phyloP scores from a whole-genome alignment of 2,113 vertebrate genomes.

The Arothron firmamentum region DNA sequence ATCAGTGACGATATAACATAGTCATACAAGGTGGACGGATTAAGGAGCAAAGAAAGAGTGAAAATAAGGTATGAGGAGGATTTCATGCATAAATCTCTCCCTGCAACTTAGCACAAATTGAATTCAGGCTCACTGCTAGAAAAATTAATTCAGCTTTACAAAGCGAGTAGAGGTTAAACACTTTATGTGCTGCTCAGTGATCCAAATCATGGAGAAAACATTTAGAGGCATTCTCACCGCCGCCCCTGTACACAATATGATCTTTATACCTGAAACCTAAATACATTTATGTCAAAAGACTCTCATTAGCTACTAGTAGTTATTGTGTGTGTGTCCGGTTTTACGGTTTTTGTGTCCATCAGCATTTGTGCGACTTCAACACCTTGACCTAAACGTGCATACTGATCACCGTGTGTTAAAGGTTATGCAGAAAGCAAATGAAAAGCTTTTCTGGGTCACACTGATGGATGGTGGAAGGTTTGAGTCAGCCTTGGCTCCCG shows the following conservation, averaged over 20 bases:
- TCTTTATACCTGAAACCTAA: conserved; percentile 55
- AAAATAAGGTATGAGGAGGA: conserved; percentile 70
- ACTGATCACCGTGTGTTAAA: background rate
- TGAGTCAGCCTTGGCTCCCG: background rate
- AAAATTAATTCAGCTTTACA: conserved; percentile 79
- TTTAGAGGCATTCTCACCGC: conserved; percentile 68
- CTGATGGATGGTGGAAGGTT: background rate
- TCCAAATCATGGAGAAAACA: conserved; percentile 77
- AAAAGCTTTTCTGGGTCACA: background rate
- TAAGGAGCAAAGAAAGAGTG: conserved; percentile 57
- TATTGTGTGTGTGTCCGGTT: conserved; percentile 1
- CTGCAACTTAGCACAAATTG: conserved; percentile 74
- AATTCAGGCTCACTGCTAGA: conserved; percentile 68
- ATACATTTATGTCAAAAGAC: conserved; percentile 57
- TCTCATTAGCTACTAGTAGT: conserved; percentile 50
- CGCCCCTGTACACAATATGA: conserved; percentile 36
- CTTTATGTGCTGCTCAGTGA: conserved; percentile 77
- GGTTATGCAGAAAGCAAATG: background rate
- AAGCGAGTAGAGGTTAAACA: conserved; percentile 76
- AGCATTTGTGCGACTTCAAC: too few relatives aligned
- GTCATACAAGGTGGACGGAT: conserved; percentile 65
- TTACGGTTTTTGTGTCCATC: too few relatives aligned
- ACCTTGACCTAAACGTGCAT: too few relatives aligned
- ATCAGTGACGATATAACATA: conserved; percentile 74
- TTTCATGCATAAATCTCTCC: conserved; percentile 73